These are phyloP conservation scores for Echinometra lucunter DNA, from an alignment of 53 echinoderm and acorn worm species.

Conservation along the genomic window DNA sequence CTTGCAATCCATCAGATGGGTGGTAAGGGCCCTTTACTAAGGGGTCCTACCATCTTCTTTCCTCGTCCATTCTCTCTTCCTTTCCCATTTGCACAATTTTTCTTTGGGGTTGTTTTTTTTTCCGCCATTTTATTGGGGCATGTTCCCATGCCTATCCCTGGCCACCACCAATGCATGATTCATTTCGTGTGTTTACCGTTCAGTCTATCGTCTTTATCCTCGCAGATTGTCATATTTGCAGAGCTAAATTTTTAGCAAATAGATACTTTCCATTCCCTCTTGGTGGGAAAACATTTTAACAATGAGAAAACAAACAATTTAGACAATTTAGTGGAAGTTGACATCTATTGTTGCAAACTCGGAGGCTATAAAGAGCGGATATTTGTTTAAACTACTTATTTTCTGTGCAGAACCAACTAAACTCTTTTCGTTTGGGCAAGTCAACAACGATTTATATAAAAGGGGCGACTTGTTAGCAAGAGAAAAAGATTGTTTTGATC, in stretches of 20 bases:
- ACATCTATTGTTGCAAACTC: constrained; percentile 6
- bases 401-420: background rate
- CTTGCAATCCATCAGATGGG: no score
- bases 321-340: constrained; percentile 55
- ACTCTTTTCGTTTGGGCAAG: background rate
- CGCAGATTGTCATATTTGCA: background rate
- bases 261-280: constrained; percentile 17
- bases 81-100: no score
- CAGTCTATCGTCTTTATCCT: background rate
- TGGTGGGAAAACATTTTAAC: background rate
- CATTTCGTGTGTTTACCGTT: background rate
- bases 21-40: no score
- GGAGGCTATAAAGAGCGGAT: constrained; percentile 20
- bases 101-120: no score
- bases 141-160: no score
- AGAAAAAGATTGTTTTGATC: constrained; percentile 17
- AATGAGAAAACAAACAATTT: constrained; percentile 52
- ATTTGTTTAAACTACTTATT: constrained; percentile 52
- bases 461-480: background rate
- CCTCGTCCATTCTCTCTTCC: no score
- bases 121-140: no score
- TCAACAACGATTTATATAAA: background rate
- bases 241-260: constrained; percentile 47
- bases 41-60: no score
- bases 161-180: background rate